A percentile compares a stretch with the other conserved stretches of the same genome.
Evolutionary conservation across 2,888 invertebrate genomes (phyloP).

Genomic region (Byasa hedistus): DNA sequence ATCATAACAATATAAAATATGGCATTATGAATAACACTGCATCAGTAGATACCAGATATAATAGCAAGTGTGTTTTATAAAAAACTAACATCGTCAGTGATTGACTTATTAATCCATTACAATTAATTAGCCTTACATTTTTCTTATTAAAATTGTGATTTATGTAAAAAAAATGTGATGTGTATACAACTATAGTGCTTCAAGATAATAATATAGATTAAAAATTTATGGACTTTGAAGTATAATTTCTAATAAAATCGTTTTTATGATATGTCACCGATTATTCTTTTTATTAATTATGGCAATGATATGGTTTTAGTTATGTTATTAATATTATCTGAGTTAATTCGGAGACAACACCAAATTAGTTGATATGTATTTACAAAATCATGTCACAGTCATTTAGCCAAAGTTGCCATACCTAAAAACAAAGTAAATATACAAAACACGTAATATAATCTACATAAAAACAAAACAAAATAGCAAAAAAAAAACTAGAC

Average conservation of each 20-base stretch:
- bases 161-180: background rate
- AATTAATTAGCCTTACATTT: background rate
- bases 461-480: background rate
- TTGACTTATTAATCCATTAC: background rate
- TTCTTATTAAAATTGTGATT: background rate
- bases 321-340: background rate
- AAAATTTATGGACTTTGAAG: too few species aligned
- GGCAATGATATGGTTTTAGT: background rate
- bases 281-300: background rate
- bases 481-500: background rate
- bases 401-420: background rate
- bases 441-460: background rate
- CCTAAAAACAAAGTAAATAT: conserved; percentile 11
- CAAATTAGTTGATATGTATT: conserved; percentile 18
- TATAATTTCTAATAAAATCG: too few species aligned
- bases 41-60: conserved; percentile 1
- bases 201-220: too few species aligned
- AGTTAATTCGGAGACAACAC: conserved; percentile 5
- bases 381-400: conserved; percentile 20
- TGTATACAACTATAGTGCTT: background rate
- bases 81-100: background rate
- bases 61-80: background rate
- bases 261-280: background rate
- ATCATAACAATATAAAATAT: background rate
- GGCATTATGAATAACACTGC: conserved; percentile 2